phyloP scores from a whole-genome alignment of 2,888 invertebrate species.

The Odiellus spinosus region DNA sequence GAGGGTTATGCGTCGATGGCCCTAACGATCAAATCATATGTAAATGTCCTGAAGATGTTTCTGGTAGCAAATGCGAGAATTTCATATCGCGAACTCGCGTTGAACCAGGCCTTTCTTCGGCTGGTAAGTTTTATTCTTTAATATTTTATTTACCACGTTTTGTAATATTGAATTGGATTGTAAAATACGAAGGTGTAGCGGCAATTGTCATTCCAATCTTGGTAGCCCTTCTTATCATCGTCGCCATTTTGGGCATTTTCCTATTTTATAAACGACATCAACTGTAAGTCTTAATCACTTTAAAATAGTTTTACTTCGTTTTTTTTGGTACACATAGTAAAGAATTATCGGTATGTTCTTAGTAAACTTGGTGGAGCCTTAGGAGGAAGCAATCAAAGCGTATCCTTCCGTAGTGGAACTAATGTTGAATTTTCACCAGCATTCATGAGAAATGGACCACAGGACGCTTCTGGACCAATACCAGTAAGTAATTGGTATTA shows the following conservation, averaged over 20 bases:
- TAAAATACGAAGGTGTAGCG: slow-evolving; percentile 19
- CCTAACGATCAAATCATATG: slow-evolving; percentile 47
- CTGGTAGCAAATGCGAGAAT: slow-evolving; percentile 55
- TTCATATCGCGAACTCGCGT: slow-evolving; percentile 40
- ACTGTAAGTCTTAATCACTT: slow-evolving; percentile 47
- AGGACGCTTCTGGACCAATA: slow-evolving; percentile 11
- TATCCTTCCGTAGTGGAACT: slow-evolving; percentile 80
- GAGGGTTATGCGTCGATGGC: slow-evolving; percentile 54
- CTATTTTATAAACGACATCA: slow-evolving; percentile 42
- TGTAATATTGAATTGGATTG: background rate
- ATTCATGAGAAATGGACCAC: slow-evolving; percentile 21
- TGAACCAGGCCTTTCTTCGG: slow-evolving; percentile 4
- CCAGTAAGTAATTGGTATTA: background rate
- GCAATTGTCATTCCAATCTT: slow-evolving; percentile 68
- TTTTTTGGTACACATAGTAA: too few relatives aligned
- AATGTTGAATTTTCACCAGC: slow-evolving; percentile 69
- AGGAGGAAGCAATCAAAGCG: slow-evolving; percentile 71
- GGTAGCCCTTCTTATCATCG: slow-evolving; percentile 52
- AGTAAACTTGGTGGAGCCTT: slow-evolving; percentile 60
- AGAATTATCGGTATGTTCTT: too few relatives aligned
- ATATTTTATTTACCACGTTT: background rate
- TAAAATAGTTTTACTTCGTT: too few relatives aligned
- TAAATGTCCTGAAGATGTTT: slow-evolving; percentile 51
- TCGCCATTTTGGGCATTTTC: slow-evolving; percentile 59
- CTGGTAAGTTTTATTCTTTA: too few relatives aligned